Evolutionary conservation across 23 tunicate species (phyloP).

Genomic region (Halocynthia roretzi): DNA sequence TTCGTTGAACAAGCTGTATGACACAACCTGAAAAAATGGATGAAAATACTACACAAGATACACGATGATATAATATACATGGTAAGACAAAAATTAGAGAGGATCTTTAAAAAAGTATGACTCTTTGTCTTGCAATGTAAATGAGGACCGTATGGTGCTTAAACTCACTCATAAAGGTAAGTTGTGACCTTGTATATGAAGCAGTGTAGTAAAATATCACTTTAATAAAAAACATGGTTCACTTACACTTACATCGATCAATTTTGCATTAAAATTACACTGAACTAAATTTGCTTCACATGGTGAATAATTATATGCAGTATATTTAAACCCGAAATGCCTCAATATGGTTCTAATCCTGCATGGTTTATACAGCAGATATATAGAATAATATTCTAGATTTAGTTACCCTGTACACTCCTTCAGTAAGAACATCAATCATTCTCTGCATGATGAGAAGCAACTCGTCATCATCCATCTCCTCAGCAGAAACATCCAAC

Average conservation of each 20-base stretch:
- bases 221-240: not conserved
- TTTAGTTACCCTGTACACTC: slow-evolving; percentile 54
- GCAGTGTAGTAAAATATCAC: not conserved
- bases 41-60: not conserved
- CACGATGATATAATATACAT: not conserved
- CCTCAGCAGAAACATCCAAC: not conserved
- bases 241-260: not conserved
- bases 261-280: not conserved
- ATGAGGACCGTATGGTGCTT: no score
- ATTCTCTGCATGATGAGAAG: slow-evolving; percentile 46
- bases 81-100: not conserved
- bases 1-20: slow-evolving; percentile 71
- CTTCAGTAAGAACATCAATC: slow-evolving; percentile 71
- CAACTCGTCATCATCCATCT: slow-evolving; percentile 34
- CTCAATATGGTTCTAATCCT: no score
- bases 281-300: no score
- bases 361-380: no score
- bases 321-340: no score
- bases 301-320: no score
- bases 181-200: not conserved
- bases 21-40: slow-evolving; percentile 56
- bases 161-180: no score
- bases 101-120: not conserved
- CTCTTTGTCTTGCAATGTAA: not conserved
- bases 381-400: no score